Evolutionary conservation across 2,888 invertebrate genomes (phyloP).

Genomic region (Disparrhopalites patrizii): DNA sequence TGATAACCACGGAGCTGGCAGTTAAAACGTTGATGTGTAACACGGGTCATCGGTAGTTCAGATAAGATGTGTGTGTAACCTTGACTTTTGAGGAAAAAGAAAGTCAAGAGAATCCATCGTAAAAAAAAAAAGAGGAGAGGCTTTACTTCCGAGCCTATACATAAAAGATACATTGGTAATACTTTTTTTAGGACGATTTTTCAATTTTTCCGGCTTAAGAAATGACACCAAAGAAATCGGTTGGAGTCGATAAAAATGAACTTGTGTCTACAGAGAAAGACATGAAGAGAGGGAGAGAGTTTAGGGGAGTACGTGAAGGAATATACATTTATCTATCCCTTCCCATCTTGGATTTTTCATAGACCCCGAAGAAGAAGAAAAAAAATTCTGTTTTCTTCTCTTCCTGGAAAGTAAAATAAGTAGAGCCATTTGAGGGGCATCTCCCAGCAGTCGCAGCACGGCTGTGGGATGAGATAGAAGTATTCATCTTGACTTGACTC

Average conservation of each 20-base stretch:
- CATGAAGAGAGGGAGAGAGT: conserved; percentile 1
- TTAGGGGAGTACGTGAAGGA: not conserved
- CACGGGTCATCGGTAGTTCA: not conserved
- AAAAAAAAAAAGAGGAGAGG: not conserved
- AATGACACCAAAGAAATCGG: conserved; percentile 21
- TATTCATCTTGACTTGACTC: conserved; percentile 7
- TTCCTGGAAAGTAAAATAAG: conserved; percentile 9
- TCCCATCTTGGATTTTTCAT: too few relatives aligned
- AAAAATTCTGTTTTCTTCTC: conserved; percentile 4
- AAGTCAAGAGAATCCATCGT: not conserved
- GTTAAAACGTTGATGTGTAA: too few relatives aligned
- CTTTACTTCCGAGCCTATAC: not conserved
- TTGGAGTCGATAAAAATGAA: conserved; percentile 10
- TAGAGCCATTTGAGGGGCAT: conserved; percentile 10
- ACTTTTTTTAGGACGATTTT: conserved; percentile 13
- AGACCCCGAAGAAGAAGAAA: too few relatives aligned
- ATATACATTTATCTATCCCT: too few relatives aligned
- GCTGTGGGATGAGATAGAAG: conserved; percentile 7
- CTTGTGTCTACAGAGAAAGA: not conserved
- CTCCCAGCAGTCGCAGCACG: not conserved
- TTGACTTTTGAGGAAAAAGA: conserved; percentile 11
- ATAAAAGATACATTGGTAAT: conserved; percentile 7
- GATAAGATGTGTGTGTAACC: not conserved
- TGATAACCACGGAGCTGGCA: not conserved
- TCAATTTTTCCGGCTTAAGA: conserved; percentile 19